Percentiles rank a stretch among this genome's conserved stretches.
Evolutionary conservation across 2,888 invertebrate species (phyloP).

Genomic region (Athrips mouffetella): DNA sequence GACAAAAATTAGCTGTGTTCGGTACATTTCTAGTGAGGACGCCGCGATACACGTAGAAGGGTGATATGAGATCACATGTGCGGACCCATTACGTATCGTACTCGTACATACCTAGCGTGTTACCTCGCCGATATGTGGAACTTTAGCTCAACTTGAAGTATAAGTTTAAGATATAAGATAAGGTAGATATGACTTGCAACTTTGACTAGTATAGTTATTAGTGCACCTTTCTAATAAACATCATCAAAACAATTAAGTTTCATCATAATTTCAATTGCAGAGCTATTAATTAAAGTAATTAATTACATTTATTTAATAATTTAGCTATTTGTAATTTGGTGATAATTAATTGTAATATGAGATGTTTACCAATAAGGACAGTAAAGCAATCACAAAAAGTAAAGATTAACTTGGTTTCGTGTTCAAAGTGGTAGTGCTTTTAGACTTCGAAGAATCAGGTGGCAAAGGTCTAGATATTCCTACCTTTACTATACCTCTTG

Average conservation of each 20-base stretch:
- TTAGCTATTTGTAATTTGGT: too few species aligned
- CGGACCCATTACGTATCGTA: too few species aligned
- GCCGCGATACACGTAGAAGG: too few species aligned
- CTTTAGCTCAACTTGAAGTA: slow-evolving; percentile 35
- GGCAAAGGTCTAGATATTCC: slow-evolving; percentile 94
- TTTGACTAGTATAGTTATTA: slow-evolving; percentile 59
- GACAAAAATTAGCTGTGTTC: too few species aligned
- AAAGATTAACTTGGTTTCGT: slow-evolving; percentile 65
- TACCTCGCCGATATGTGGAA: slow-evolving; percentile 45
- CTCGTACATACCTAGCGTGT: slow-evolving; percentile 28
- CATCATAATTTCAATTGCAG: too few species aligned
- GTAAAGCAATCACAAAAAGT: slow-evolving; percentile 30
- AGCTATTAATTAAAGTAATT: too few species aligned
- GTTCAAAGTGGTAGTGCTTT: slow-evolving; percentile 60
- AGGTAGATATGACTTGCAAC: slow-evolving; percentile 70
- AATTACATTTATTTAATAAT: too few species aligned
- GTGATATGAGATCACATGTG: too few species aligned
- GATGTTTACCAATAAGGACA: slow-evolving; percentile 1
- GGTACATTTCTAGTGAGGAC: too few species aligned
- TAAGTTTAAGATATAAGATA: slow-evolving; percentile 30
- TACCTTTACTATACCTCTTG: slow-evolving; percentile 91
- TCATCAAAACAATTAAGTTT: too few species aligned
- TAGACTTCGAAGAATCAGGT: slow-evolving; percentile 53
- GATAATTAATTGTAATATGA: too few species aligned
- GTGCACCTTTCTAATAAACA: background rate